Conservation (phyloP, 2,888 invertebrate genomes). For the Papilio gigon region DNA sequence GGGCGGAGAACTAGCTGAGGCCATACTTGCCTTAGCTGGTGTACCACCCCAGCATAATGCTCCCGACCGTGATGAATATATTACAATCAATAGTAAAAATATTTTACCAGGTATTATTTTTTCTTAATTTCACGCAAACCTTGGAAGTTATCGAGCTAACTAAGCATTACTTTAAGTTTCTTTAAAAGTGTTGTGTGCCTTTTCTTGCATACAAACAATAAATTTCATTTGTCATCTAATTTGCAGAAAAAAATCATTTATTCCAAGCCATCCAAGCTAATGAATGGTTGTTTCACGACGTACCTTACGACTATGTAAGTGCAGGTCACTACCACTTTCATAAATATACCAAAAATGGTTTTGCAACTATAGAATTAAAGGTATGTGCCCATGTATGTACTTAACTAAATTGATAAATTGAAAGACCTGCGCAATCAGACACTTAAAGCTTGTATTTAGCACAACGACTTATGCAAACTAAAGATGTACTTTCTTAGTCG, state of each 20-base stretch:
- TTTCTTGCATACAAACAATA: too few relatives aligned
- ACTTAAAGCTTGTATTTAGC: not conserved
- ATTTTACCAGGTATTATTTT: conserved; percentile 54
- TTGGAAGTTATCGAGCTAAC: not conserved
- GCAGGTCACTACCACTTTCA: conserved; percentile 62
- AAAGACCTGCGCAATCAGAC: not conserved
- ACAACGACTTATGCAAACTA: not conserved
- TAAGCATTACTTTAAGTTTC: too few relatives aligned
- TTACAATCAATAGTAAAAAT: conserved; percentile 55
- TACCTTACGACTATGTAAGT: conserved; percentile 62
- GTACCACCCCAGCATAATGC: conserved; percentile 71
- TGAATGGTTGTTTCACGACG: conserved; percentile 65
- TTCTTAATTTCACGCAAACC: not conserved
- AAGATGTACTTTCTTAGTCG: too few relatives aligned
- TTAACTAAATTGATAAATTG: not conserved
- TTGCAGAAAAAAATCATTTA: conserved; percentile 60
- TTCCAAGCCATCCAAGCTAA: conserved; percentile 54
- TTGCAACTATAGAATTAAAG: conserved; percentile 57
- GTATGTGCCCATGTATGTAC: conserved; percentile 44
- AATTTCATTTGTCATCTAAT: not conserved
- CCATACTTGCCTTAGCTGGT: conserved; percentile 63
- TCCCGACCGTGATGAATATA: conserved; percentile 61
- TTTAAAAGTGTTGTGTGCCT: not conserved
- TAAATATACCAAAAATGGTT: conserved; percentile 61
- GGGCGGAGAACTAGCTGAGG: conserved; percentile 55